A percentile compares a stretch with the other conserved stretches of the same genome.
Conservation (phyloP, 2,797 vertebrate species). For the Melanotaenia parkinsoni region DNA sequence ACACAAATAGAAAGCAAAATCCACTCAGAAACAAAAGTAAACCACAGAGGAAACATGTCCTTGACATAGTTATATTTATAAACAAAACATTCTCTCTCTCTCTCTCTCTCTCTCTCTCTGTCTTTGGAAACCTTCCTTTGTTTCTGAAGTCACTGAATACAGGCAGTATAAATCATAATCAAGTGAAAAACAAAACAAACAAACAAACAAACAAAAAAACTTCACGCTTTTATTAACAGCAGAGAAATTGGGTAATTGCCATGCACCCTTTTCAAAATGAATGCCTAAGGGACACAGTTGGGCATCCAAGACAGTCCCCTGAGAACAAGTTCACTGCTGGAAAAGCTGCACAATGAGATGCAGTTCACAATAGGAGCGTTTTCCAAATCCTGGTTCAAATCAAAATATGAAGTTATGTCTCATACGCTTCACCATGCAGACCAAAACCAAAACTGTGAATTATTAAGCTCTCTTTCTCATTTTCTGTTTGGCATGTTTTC, state of each 20-base stretch:
- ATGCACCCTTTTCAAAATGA: slow-evolving; percentile 52
- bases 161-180: slow-evolving; percentile 8
- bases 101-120: too few relatives aligned
- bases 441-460: slow-evolving; percentile 12
- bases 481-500: slow-evolving; percentile 11
- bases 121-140: slow-evolving; percentile 29
- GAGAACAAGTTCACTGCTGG: slow-evolving; percentile 46
- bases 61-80: slow-evolving; percentile 69
- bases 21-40: slow-evolving; percentile 30
- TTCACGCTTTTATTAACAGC: slow-evolving; percentile 63
- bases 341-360: slow-evolving; percentile 42
- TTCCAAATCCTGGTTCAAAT: slow-evolving; percentile 38
- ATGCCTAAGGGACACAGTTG: slow-evolving; percentile 65
- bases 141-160: slow-evolving; percentile 34
- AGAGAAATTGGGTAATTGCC: slow-evolving; percentile 65
- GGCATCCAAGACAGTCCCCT: slow-evolving; percentile 60
- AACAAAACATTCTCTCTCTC: slow-evolving; percentile 27
- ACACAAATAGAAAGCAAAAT: slow-evolving; percentile 24
- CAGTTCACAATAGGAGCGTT: slow-evolving; percentile 44
- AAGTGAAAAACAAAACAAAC: slow-evolving; percentile 19
- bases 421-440: slow-evolving; percentile 28
- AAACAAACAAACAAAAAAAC: slow-evolving; percentile 24
- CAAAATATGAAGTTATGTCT: slow-evolving; percentile 39
- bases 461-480: slow-evolving; percentile 21
- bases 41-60: slow-evolving; percentile 56